Evolutionary conservation across 2,797 vertebrate genomes (phyloP), one percentile per base, ranked within the genome.

Genomic region (Spheniscus humboldti): DNA sequence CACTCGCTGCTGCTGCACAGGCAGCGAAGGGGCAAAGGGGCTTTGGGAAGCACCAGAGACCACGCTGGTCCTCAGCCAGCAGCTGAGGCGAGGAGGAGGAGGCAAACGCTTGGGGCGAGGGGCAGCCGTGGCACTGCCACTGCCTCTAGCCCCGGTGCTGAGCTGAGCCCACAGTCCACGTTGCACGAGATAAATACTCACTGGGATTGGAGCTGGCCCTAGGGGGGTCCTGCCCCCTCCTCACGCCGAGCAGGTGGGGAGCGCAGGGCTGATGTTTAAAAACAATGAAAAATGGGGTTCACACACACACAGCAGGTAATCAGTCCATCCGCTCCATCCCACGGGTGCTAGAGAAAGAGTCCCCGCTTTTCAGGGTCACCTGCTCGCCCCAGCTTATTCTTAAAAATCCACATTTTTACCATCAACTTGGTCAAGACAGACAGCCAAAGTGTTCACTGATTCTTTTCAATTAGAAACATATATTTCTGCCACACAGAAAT

Each of bases 21-120:
- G 87, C 80, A 74, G 59, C 3, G 18, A 86, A 79, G 86, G 94
- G 91, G 74, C 50, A 88, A 83, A 88, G 86, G 52, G 69, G 35
- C 33, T 88, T 59, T 56, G 90, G 86, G 90, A 73, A 93, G 75
- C 75, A 92, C 56, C 43, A 15, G 62, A 18, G 71, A 41, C 16
- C 7, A 13, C 3, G 18, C 8, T 64, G 68, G 45, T 59, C 66
- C 77, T 66, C 20, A 1, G 71, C 13, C 66, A 52, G 64, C 56
- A 41, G 50, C 27, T 30, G 53, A 50, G 37, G 59, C 5, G 28
- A 86, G 84, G 37, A 77, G 30, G 64, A 35, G 35, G 37, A 24
- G 24, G 48, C 39, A 28, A 72, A 56, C 1, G 13, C 69, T 60
- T 7, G 4, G 71, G 63, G 30, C 18, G 7, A 75, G 33, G 43